Evolutionary conservation across 2,888 invertebrate species (phyloP), one percentile per base, ranked within the genome.

Genomic region (Mechanitis messenoides): DNA sequence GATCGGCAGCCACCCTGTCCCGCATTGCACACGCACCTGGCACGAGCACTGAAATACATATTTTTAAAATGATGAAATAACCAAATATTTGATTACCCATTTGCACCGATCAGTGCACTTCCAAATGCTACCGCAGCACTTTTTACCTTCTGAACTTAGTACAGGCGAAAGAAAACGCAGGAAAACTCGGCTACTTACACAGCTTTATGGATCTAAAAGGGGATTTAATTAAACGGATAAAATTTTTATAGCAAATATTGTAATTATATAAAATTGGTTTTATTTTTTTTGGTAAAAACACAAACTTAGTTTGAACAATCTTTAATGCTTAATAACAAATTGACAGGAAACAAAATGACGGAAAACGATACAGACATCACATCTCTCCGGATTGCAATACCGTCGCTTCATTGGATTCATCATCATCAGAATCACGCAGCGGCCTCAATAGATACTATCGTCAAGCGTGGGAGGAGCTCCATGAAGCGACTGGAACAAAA

Each of bases 401-500:
- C 45, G 96, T 96, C 63, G 96, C 96, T 58, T 96, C 97, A 28
- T 94, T 96, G 79, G 96, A 95, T 80, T 96, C 96, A 58, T 95
- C 96, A 58, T 95, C 95, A 58, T 95, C 96, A 0, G 96, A 96
- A 76, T 96, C 95, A 7, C 92, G 95, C 58, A 93, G 94, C 74
- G 95, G 95, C 45, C 91, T 97, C 66, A 97, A 96, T 81, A 92
- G 96, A 69, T 97, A 96, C 85, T 97, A 97, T 85, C 92, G 96
- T 38, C 95, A 96, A 81, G 97, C 97, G 2, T 97, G 97, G 97
- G 97, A 97, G 80, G 96, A 97, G 80, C 91, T 97, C 3, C 96
- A 96, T 80, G 96, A 96, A 80, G 94, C 95, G 3, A 93, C 95
- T 3, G 93, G 93, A 1, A 78, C 93, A 88, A 74, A 95, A 45